Conservation (phyloP, 2,888 invertebrate species). For the Melolontha melolontha region DNA sequence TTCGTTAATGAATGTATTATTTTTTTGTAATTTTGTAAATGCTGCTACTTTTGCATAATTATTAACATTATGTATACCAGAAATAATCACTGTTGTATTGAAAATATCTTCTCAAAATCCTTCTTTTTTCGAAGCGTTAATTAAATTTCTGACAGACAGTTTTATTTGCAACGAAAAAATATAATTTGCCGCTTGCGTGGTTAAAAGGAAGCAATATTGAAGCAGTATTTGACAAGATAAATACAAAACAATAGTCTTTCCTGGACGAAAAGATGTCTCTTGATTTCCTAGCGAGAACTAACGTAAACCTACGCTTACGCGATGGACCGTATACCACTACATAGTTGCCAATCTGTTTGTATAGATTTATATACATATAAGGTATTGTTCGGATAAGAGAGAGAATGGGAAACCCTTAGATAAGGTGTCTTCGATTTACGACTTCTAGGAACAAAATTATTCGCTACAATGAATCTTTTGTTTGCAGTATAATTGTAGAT, state of each 20-base stretch:
- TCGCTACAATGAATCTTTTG: slow-evolving; percentile 11
- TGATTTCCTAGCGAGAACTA: no score
- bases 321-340: no score
- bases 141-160: background rate
- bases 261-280: background rate
- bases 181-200: slow-evolving; percentile 3
- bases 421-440: slow-evolving; percentile 4
- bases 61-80: no score
- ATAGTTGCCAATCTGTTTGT: no score
- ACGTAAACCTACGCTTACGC: no score
- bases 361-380: background rate
- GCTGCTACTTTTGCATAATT: no score
- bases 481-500: background rate
- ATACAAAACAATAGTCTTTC: background rate
- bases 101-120: no score
- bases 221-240: slow-evolving; percentile 3
- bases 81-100: no score
- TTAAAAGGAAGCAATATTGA: background rate
- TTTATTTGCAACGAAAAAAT: background rate
- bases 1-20: no score
- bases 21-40: no score
- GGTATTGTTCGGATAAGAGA: background rate
- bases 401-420: background rate
- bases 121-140: no score
- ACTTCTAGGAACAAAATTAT: background rate